Conservation (phyloP, 2,797 vertebrate species). For the Xerus rutilus region DNA sequence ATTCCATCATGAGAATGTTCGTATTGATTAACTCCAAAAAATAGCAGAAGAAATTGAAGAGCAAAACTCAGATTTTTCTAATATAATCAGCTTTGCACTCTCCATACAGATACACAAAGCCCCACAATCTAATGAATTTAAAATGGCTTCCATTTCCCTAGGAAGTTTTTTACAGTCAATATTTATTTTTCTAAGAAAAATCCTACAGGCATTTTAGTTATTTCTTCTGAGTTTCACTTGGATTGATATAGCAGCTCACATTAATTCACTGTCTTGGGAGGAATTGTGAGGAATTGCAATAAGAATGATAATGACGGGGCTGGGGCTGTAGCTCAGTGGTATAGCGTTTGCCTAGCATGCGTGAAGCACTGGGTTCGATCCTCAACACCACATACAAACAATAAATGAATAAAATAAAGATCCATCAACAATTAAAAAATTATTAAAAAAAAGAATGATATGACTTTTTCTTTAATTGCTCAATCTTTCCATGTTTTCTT, state of each 20-base stretch:
- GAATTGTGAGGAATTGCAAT: not conserved
- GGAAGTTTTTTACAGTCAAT: not conserved
- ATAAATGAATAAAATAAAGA: too few relatives aligned
- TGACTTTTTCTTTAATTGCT: not conserved
- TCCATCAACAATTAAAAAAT: too few relatives aligned
- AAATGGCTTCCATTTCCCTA: not conserved
- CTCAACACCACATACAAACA: too few relatives aligned
- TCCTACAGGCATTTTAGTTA: not conserved
- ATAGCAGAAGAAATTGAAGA: not conserved
- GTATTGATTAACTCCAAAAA: not conserved
- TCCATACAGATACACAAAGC: not conserved
- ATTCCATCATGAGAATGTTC: not conserved
- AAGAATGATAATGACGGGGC: not conserved
- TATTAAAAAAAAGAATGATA: too few relatives aligned
- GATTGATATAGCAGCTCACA: not conserved
- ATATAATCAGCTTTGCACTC: not conserved
- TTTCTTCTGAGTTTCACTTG: not conserved
- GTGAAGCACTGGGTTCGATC: too few relatives aligned
- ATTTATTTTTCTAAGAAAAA: not conserved
- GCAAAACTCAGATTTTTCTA: not conserved
- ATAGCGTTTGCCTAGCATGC: too few relatives aligned
- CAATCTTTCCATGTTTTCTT: too few relatives aligned
- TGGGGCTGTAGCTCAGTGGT: too few relatives aligned
- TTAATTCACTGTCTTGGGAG: not conserved
- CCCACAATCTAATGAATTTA: not conserved